These are phyloP conservation scores for Caranx melampygus DNA, from an alignment of 2,113 vertebrate species.

Conservation along the genomic window DNA sequence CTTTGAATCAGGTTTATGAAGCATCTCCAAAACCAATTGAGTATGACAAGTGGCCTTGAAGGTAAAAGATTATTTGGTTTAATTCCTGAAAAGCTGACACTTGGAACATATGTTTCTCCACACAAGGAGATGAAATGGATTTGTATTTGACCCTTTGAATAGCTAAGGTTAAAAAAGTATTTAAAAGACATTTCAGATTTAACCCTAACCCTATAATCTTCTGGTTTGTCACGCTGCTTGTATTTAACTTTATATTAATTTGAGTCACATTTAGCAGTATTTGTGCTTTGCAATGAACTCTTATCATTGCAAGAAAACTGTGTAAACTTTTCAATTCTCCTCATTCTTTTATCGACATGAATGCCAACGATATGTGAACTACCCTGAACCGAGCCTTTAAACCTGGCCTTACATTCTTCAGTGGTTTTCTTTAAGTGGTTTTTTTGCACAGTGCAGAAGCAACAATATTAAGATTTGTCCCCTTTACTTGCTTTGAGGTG, in stretches of 20 bases:
- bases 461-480: slow-evolving; percentile 11
- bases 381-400: slow-evolving; percentile 32
- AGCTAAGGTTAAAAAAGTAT: not conserved
- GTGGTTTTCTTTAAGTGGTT: slow-evolving; percentile 39
- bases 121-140: not conserved
- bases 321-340: not conserved
- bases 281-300: slow-evolving; percentile 8
- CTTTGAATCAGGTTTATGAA: slow-evolving; percentile 11
- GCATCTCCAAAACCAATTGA: slow-evolving; percentile 13
- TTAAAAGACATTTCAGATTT: not conserved
- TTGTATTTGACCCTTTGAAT: not conserved
- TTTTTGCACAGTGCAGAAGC: slow-evolving; percentile 9
- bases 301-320: not conserved
- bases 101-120: not conserved
- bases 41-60: not conserved
- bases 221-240: not conserved
- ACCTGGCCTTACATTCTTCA: slow-evolving; percentile 20
- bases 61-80: slow-evolving; percentile 16
- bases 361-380: slow-evolving; percentile 19
- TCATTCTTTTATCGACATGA: slow-evolving; percentile 29
- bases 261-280: not conserved
- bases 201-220: too few relatives aligned
- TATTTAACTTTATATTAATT: not conserved
- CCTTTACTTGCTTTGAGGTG: slow-evolving; percentile 10
- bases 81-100: not conserved